Base-by-base conservation (phyloP, 2,888 invertebrate species). In the Amiota minor region DNA sequence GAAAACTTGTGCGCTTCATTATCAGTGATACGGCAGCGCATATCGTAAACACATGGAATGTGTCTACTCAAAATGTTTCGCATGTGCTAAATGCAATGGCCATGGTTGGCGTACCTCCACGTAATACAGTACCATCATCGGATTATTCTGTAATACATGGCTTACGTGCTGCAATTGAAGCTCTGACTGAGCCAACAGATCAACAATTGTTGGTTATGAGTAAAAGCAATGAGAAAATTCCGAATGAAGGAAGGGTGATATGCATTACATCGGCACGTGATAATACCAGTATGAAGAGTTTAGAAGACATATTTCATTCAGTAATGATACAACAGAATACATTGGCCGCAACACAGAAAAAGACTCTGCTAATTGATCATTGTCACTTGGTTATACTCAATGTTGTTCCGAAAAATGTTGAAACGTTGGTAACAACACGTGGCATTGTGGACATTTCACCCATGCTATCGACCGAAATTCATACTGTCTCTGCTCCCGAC, bases 381-480 rank as follows among this genome's bases (percentile, higher is more conserved):
- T 97, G 97, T 85, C 97, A 98, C 89, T 91, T 98, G 81, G 95
- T 97, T 0, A 93, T 98, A 73, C 92, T 98, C 53, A 97, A 98
- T 89, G 93, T 97, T 11, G 95, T 94, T 79, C 97, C 98, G 0
- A 92, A 95, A 77, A 95, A 94, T 79, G 93, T 94, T 49, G 95
- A 95, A 70, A 93, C 94, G 1, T 92, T 93, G 87, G 95, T 97
- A 10, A 93, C 93, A 49, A 94, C 93, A 87, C 94, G 95, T 84
- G 91, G 92, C 18, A 89, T 93, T 12, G 92, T 93, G 86, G 94
- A 94, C 92, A 91, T 95, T 84, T 95, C 95, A 0, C 91, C 93
- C 8, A 91, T 94, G 23, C 86, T 96, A 47, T 93, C 94, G 0
- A 94, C 94, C 2, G 96, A 96, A 90, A 95, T 96, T 1, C 95